Evolutionary conservation across 37 sponge, comb jelly and placozoan genomes (phyloP), one percentile per base, ranked within the genome.

Genomic region (Chondrosia reniformis): DNA sequence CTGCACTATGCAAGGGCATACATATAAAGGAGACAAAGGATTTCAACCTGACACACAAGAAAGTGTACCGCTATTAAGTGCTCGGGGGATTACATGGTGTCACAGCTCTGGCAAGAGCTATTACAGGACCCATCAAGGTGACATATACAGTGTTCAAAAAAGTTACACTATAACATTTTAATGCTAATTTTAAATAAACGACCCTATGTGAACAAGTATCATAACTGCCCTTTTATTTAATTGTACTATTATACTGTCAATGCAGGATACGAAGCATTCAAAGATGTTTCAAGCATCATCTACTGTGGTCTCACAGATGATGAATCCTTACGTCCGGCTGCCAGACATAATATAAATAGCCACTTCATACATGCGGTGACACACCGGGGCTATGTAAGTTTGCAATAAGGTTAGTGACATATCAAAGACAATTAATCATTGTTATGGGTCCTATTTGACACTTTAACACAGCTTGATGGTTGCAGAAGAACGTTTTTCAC

Each of bases 41-140:
- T n/a, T 88, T 77, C 52, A 74, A 84, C n/a, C 57, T 13, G 4
- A 57, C 28, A 19, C 69, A 66, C 58, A 64, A 76, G 17, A 66
- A 65, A 45, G 81, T 86, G 7, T 86, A 86, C 62, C 55, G 77
- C 33, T 86, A 86, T 37, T 81, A 86, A 30, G 81, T 86, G 3
- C 67, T 80, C 2, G 86, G 86, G 17, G 86, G 86, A 0, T 36
- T 77, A 37, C 86, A 86, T 52, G 79, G 38, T 38, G 1, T 32
- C 13, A 59, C 31, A 41, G 76, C 76, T n/a, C 49, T n/a, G 55
- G 72, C 27, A 44, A 7, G 57, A 79, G 3, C 30, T 85, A 2
- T 4, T 39, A 0, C 30, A 19, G 39, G 67, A 79, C 5, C n/a
- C 33, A 76, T 36, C 86, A 80, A 17, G 86, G 69, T 27, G 65